Base-by-base conservation (phyloP, 2,888 invertebrate genomes). In the Leptopilina syphax region DNA sequence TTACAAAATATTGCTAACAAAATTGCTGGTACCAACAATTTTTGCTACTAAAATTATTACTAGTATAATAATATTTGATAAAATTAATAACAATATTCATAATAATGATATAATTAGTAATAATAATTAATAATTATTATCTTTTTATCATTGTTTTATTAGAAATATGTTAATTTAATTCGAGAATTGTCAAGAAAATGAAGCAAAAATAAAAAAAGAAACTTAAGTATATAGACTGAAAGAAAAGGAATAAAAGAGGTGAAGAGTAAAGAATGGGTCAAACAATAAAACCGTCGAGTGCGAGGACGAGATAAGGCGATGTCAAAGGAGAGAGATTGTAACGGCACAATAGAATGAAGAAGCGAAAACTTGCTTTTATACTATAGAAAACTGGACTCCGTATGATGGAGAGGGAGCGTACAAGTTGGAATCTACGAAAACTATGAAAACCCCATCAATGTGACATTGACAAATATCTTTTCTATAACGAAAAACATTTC, bases 201-300 rank as follows among this genome's bases (percentile, higher is more conserved):
- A 60, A 60, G 7, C 7, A 60, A 3, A 34, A 34, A 34, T 34
- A 60, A 18, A 18, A 8, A 60, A 60, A 60, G 18, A 60, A 3
- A 3, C 4, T 4, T 8, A 18, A 60, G 60, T 60, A 18, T 60
- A 60, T 60, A 34, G 34, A 34, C 34, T 1, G 34, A 34, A 60
- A 60, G 12, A 27, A 65, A 65, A 41, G 27, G 65, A 34, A 12
- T 65, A 34, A 27, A 10, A 27, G 9, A 41, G 27, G 34, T 65
- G 34, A 65, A 65, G 34, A 65, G 34, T 65, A 34, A 34, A 34
- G 34, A 65, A 65, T 65, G 65, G 65, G 34, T 34, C 65, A 65
- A 65, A 65, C 65, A 65, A 65, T 65, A 65, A 41, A 65, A 65
- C 34, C 13, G 27, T 65, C 65, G 65, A 65, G 65, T 65, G 65